Conservation (phyloP, 2,113 vertebrate species). For the Hemicordylus capensis region DNA sequence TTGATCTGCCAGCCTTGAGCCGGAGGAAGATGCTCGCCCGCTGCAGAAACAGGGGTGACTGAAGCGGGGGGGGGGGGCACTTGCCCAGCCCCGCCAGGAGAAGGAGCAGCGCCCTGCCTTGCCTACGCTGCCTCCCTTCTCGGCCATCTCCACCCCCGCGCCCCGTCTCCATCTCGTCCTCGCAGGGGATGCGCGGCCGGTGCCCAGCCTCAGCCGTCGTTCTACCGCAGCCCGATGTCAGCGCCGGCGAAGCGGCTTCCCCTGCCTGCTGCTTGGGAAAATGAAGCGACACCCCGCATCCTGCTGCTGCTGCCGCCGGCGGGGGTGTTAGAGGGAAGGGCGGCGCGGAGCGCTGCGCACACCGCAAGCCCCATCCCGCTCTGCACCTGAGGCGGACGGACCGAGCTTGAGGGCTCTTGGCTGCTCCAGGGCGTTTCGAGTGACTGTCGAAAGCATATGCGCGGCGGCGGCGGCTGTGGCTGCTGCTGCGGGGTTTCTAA, state of each 20-base stretch:
- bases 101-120: conserved; percentile 33
- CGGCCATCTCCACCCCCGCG: neutral
- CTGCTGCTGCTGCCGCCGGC: conserved; percentile 48
- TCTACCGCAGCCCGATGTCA: conserved; percentile 64
- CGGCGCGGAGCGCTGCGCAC: conserved; percentile 59
- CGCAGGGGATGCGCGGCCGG: conserved; percentile 40
- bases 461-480: conserved; percentile 9
- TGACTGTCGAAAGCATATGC: conserved; percentile 32
- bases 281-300: conserved; percentile 49
- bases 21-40: conserved; percentile 15
- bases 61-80: conserved; percentile 29
- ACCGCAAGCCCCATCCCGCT: conserved; percentile 47
- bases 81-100: conserved; percentile 16
- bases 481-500: conserved; percentile 32
- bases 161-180: too few species aligned
- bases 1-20: conserved; percentile 15
- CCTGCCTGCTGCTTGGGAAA: conserved; percentile 49
- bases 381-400: conserved; percentile 32
- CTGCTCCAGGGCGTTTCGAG: conserved; percentile 23
- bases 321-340: conserved; percentile 46
- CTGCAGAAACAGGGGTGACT: conserved; percentile 41
- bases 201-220: conserved; percentile 9
- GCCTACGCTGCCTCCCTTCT: neutral
- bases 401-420: neutral
- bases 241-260: conserved; percentile 63